Evolutionary conservation across 2,888 invertebrate species (phyloP).

Genomic region (Nemapogon koenigi): DNA sequence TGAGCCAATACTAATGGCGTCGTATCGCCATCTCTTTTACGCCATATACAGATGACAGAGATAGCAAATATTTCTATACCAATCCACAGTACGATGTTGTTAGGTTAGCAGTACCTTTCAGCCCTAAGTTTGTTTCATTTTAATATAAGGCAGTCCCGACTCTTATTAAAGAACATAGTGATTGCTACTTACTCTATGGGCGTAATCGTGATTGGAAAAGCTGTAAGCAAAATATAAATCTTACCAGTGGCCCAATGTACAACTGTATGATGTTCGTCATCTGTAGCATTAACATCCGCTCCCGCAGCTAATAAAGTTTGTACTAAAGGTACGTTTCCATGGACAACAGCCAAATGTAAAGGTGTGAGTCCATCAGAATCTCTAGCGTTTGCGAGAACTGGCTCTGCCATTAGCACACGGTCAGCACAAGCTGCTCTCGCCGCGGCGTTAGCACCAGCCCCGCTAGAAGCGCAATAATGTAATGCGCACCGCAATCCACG

Average conservation of each 20-base stretch:
- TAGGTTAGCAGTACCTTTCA: no score
- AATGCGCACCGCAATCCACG: conserved; percentile 85
- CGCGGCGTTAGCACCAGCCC: conserved; percentile 73
- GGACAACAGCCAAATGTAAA: conserved; percentile 93
- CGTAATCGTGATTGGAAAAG: no score
- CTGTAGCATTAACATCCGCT: conserved; percentile 88
- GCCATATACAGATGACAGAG: no score
- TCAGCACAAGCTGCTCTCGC: conserved; percentile 87
- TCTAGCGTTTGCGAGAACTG: conserved; percentile 81
- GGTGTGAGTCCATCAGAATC: conserved; percentile 96
- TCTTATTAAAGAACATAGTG: no score
- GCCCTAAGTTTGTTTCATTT: no score
- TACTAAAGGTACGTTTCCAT: conserved; percentile 86
- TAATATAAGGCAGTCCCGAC: no score
- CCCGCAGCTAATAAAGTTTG: conserved; percentile 86
- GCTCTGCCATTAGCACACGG: conserved; percentile 85
- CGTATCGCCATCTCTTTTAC: no score
- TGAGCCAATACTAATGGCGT: no score
- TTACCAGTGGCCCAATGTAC: conserved; percentile 98
- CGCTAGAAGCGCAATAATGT: conserved; percentile 89
- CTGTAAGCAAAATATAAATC: no score
- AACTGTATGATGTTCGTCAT: conserved; percentile 93
- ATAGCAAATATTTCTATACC: no score
- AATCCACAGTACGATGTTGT: no score
- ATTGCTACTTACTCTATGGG: no score